Conservation (phyloP, 2,113 vertebrate genomes). For the Nansenia antarctica region DNA sequence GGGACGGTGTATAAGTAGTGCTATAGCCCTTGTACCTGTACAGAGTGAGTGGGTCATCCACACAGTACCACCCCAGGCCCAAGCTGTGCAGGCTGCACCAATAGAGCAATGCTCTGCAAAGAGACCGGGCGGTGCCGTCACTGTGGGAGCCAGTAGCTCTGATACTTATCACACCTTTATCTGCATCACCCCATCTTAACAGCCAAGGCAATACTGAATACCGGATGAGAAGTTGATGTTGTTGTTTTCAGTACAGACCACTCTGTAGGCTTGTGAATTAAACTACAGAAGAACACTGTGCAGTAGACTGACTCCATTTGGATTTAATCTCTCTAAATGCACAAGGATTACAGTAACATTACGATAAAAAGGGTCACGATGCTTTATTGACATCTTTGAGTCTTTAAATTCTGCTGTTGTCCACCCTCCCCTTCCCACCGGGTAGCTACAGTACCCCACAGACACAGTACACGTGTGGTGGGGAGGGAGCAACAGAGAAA, state of each 20-base stretch:
- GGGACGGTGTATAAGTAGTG: conserved; percentile 50
- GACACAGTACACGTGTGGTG: conserved; percentile 13
- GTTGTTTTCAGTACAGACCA: conserved; percentile 24
- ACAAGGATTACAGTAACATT: conserved; percentile 44
- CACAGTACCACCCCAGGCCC: conserved; percentile 23
- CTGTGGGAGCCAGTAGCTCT: conserved; percentile 24
- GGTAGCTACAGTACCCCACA: conserved; percentile 9
- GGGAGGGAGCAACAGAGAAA: conserved; percentile 58
- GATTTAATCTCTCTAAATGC: conserved; percentile 35
- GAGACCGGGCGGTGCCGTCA: background rate
- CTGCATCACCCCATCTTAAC: conserved; percentile 16
- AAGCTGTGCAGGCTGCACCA: background rate
- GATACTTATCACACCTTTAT: conserved; percentile 23
- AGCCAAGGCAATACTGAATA: no score
- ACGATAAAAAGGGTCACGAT: conserved; percentile 44
- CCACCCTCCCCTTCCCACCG: conserved; percentile 52
- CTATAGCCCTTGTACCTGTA: conserved; percentile 34
- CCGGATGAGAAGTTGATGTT: no score
- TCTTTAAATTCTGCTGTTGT: conserved; percentile 47
- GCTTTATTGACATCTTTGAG: conserved; percentile 51
- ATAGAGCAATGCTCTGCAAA: background rate
- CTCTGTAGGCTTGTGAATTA: no score
- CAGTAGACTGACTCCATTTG: conserved; percentile 56
- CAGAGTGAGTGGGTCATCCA: conserved; percentile 22
- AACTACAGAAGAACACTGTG: conserved; percentile 37